Evolutionary conservation across 1,140 invertebrate genomes (phyloP).

Genomic region (Trinorchestia longiramus): DNA sequence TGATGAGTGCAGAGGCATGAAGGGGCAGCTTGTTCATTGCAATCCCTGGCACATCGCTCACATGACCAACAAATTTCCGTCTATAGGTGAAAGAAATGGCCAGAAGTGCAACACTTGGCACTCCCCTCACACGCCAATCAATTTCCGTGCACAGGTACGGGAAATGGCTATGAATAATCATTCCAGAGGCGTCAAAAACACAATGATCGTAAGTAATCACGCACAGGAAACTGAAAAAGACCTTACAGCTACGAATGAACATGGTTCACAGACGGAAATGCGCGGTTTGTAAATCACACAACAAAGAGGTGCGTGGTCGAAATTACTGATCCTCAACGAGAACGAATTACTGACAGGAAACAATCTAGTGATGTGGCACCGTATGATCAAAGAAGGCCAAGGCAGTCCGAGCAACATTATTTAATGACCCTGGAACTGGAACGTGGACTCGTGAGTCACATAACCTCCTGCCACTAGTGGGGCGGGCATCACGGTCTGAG

Average conservation of each 20-base stretch:
- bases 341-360: not conserved
- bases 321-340: not conserved
- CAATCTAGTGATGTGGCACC: not conserved
- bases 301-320: not conserved
- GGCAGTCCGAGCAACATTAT: not conserved
- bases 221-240: not conserved
- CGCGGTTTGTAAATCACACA: not conserved
- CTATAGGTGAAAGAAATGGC: too few relatives aligned
- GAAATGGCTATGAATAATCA: not conserved
- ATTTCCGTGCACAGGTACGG: too few relatives aligned
- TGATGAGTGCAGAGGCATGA: not conserved
- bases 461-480: not conserved
- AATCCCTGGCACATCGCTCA: too few relatives aligned
- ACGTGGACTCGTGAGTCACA: not conserved
- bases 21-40: too few relatives aligned
- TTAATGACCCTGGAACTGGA: not conserved
- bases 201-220: not conserved
- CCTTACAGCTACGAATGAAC: not conserved
- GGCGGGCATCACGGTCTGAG: not conserved
- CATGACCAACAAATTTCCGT: too few relatives aligned
- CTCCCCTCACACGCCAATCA: too few relatives aligned
- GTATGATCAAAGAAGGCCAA: not conserved
- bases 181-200: not conserved
- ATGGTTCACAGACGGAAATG: not conserved
- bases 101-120: too few relatives aligned